A percentile compares a stretch with the other conserved stretches of the same genome.
Evolutionary conservation across 2,888 invertebrate species (phyloP).

Genomic region (Drosophila kuntzei): DNA sequence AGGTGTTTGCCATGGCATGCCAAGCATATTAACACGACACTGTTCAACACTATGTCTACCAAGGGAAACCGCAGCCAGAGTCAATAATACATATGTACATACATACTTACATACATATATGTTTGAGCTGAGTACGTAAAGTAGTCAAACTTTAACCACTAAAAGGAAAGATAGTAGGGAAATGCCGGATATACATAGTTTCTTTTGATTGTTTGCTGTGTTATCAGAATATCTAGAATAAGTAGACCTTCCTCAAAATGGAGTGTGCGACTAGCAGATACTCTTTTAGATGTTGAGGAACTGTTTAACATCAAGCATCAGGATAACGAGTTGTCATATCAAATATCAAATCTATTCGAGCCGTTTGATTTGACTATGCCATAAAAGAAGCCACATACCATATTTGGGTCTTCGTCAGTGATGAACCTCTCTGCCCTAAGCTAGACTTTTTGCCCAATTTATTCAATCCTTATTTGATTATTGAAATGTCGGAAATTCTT

Average conservation of each 20-base stretch:
- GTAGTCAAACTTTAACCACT: constrained; percentile 19
- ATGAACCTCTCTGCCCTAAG: not conserved
- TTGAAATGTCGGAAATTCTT: constrained; percentile 8
- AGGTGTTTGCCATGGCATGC: constrained; percentile 25
- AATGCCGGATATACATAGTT: constrained; percentile 19
- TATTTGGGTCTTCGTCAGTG: not conserved
- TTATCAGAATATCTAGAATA: constrained; percentile 19
- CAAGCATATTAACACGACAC: constrained; percentile 30
- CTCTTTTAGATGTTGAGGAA: not conserved
- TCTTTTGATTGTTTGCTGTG: constrained; percentile 25
- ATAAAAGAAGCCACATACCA: constrained; percentile 8
- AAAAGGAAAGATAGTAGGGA: constrained; percentile 18
- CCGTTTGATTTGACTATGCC: constrained; percentile 17
- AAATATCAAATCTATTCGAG: not conserved
- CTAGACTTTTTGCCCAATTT: constrained; percentile 12
- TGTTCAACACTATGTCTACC: constrained; percentile 21
- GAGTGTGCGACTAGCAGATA: not conserved
- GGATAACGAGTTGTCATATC: constrained; percentile 6
- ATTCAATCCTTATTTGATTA: constrained; percentile 12
- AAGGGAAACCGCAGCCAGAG: constrained; percentile 37
- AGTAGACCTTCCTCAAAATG: not conserved
- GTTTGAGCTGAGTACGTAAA: not conserved
- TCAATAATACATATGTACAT: constrained; percentile 24
- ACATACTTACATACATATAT: not conserved
- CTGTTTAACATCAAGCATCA: not conserved